phyloP scores from a whole-genome alignment of 2,888 invertebrate genomes.

The Chrysina gloriosa region DNA sequence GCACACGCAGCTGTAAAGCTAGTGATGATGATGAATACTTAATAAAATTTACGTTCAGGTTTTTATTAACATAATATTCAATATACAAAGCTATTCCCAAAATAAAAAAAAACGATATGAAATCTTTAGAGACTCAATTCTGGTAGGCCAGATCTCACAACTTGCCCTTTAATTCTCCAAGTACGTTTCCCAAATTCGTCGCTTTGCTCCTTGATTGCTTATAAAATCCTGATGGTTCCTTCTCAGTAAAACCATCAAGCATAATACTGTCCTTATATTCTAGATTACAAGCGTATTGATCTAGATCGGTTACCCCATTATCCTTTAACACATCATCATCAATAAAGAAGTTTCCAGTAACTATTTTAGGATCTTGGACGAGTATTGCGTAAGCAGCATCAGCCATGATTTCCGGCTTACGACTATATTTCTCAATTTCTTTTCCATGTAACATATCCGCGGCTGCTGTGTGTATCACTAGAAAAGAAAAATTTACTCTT shows the following conservation, averaged over 20 bases:
- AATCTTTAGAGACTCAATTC: too few species aligned
- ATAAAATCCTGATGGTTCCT: conserved; percentile 38
- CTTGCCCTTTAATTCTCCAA: conserved; percentile 79
- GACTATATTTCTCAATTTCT: conserved; percentile 73
- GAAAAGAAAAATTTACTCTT: conserved; percentile 48
- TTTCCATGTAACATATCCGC: conserved; percentile 85
- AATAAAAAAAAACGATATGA: too few species aligned
- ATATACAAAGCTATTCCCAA: too few species aligned
- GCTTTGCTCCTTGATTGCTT: neutral
- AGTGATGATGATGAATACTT: too few species aligned
- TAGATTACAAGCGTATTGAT: conserved; percentile 86
- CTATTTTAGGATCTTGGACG: conserved; percentile 77
- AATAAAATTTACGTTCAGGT: too few species aligned
- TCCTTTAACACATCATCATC: conserved; percentile 88
- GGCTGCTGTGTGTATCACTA: conserved; percentile 93
- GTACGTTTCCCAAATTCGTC: too few species aligned
- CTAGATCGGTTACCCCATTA: conserved; percentile 86
- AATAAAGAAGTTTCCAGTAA: conserved; percentile 90
- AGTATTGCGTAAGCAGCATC: conserved; percentile 91
- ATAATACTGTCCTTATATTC: conserved; percentile 75
- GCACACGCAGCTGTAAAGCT: too few species aligned
- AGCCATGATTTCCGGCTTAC: conserved; percentile 87
- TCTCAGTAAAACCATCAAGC: conserved; percentile 90
- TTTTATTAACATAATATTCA: too few species aligned
- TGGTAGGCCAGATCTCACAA: conserved; percentile 60